phyloP scores from a whole-genome alignment of 2,797 vertebrate species.

The Crax fasciolata region DNA sequence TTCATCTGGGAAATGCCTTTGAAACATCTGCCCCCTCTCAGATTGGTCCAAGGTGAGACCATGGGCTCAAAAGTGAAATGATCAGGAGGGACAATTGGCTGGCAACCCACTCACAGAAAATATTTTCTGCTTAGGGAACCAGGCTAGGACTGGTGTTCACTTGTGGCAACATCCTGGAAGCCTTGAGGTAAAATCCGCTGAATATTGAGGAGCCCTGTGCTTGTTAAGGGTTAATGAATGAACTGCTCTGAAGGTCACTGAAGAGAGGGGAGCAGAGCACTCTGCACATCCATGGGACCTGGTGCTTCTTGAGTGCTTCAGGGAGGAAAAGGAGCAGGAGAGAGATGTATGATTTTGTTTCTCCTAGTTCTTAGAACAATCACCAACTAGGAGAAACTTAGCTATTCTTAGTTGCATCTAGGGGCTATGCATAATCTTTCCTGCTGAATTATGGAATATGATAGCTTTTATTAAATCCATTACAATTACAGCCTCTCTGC shows the following conservation, averaged over 20 bases:
- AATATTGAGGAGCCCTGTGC: not conserved
- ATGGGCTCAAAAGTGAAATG: not conserved
- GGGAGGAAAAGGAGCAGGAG: not conserved
- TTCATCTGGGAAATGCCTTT: not conserved
- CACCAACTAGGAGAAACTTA: conserved; percentile 44
- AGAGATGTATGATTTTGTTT: not conserved
- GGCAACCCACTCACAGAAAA: not conserved
- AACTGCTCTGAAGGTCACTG: not conserved
- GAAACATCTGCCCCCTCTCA: not conserved
- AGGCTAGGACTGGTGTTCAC: fast-evolving
- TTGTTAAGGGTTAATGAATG: conserved; percentile 18
- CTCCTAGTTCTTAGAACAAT: conserved; percentile 65
- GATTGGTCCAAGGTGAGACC: not conserved
- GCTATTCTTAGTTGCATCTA: conserved; percentile 81
- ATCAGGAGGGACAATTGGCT: not conserved
- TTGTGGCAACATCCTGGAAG: not conserved
- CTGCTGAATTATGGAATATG: conserved; percentile 81
- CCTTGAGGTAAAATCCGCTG: not conserved
- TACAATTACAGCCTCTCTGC: conserved; percentile 74
- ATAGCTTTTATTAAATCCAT: conserved; percentile 80
- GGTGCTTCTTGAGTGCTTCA: conserved; percentile 6
- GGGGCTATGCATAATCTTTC: conserved; percentile 72
- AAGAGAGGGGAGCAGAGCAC: not conserved
- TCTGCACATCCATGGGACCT: not conserved
- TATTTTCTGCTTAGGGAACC: not conserved